A percentile compares a stretch with the other conserved stretches of the same genome.
Conservation (phyloP, 2,888 invertebrate genomes). For the Drosophila kuntzei region DNA sequence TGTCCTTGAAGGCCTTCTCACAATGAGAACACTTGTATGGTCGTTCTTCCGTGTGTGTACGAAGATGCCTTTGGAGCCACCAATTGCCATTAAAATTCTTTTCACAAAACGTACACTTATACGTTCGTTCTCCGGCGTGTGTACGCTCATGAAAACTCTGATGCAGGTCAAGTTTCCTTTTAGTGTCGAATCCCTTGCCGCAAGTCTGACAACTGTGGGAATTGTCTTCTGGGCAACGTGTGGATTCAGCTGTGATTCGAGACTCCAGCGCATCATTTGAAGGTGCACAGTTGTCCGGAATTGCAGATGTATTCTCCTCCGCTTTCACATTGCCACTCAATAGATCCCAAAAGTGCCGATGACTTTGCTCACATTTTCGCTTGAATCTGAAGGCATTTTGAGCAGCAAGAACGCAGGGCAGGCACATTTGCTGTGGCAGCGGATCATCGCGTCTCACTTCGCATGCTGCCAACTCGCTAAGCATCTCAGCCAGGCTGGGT, state of each 20-base stretch:
- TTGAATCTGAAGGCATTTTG: slow-evolving; percentile 75
- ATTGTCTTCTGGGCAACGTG: background rate
- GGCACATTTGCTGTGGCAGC: slow-evolving; percentile 77
- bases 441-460: slow-evolving; percentile 42
- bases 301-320: background rate
- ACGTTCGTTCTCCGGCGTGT: slow-evolving; percentile 1
- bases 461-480: slow-evolving; percentile 62
- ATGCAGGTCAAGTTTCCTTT: slow-evolving; percentile 77
- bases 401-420: slow-evolving; percentile 63
- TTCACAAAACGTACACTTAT: slow-evolving; percentile 31
- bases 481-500: slow-evolving; percentile 62
- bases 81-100: slow-evolving; percentile 75
- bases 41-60: slow-evolving; percentile 86
- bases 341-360: slow-evolving; percentile 60
- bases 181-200: slow-evolving; percentile 84
- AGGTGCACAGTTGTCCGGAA: background rate
- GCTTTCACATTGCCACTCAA: slow-evolving; percentile 4
- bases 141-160: slow-evolving; percentile 36
- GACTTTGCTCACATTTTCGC: slow-evolving; percentile 75
- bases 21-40: slow-evolving; percentile 87
- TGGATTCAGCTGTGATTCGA: slow-evolving; percentile 6
- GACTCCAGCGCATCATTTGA: slow-evolving; percentile 5
- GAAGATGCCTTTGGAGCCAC: slow-evolving; percentile 76
- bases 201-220: slow-evolving; percentile 55
- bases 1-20: slow-evolving; percentile 87